These are phyloP conservation scores for Anoura caudifer DNA, from an alignment of 2,113 vertebrate genomes.

Conservation along the genomic window DNA sequence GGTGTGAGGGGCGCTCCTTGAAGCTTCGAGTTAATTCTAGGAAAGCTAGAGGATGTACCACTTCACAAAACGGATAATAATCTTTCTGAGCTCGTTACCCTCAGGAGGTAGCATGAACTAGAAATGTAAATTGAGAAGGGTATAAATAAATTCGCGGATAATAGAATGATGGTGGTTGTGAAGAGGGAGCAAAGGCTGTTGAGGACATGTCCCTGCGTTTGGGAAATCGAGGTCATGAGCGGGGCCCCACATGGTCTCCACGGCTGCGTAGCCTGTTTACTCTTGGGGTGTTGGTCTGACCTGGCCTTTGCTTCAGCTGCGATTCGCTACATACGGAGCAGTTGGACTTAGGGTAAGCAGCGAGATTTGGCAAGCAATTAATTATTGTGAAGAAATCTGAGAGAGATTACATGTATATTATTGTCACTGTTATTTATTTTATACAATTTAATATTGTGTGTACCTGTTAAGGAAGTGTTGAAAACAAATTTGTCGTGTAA, in stretches of 20 bases:
- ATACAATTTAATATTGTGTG: neutral
- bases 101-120: conserved; percentile 1
- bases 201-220: neutral
- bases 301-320: neutral
- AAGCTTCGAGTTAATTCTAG: conserved; percentile 24
- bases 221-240: conserved; percentile 45
- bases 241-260: neutral
- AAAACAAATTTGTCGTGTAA: conserved; percentile 11
- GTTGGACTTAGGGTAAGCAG: conserved; percentile 35
- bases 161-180: conserved; percentile 21
- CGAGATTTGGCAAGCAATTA: conserved; percentile 34
- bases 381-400: conserved; percentile 6
- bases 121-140: conserved; percentile 38
- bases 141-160: conserved; percentile 44
- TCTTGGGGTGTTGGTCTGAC: neutral
- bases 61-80: conserved; percentile 19
- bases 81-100: conserved; percentile 5
- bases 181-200: conserved; percentile 36
- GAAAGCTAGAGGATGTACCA: conserved; percentile 8
- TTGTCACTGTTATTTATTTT: conserved; percentile 15
- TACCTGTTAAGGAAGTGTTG: conserved; percentile 17
- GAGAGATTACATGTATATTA: neutral
- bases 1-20: neutral
- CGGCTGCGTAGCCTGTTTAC: neutral
- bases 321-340: conserved; percentile 24